Base-by-base conservation (phyloP, 1,140 invertebrate genomes). In the Nixonia krombeini region DNA sequence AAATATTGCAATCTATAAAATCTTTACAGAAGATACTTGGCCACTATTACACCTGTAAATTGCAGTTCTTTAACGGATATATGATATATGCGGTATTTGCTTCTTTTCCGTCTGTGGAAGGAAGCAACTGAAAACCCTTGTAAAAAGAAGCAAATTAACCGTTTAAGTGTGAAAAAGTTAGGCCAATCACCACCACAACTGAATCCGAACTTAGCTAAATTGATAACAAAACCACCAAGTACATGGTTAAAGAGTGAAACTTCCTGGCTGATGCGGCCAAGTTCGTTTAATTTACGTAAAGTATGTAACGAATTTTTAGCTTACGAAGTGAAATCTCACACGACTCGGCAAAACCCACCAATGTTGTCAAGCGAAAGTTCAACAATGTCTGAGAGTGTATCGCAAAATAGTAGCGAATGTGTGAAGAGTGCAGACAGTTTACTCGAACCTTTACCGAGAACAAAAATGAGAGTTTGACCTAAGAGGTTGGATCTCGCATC, bases 81-180 rank as follows among this genome's bases (percentile, higher is more conserved):
- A 38, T 63, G 62, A 16, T 83, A 81, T 49, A 49, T 78, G 7
- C 70, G 80, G 45, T 82, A 83, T 58, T 66, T 85, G 25, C 56
- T 85, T 5, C 55, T 70, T 35, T 72, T 84, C n/a, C 77, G 78
- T 35, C 53, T 76, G 5, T 83, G 81, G 81, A 73, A 72, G 63
- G 74, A 68, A 38, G 47, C 70, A 4, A 75, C 71, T 17, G 67
- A 75, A 23, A 63, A 70, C 61, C 25, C 69, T 5, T 58, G 71
- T 3, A 71, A 80, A 13, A 70, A 61, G 29, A 62, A 56, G 31
- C 65, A 70, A 71, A 76, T 82, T 16, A 66, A 81, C 31, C 49
- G 68, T 6, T 45, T 79, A 18, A 81, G 74, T n/a, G 8, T 74
- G 13, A 65, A 10, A 4, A 72, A 80, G 33, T 40, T 84, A 18